Conservation (phyloP, 1,140 invertebrate species). For the Lepidotrigona ventralis region DNA sequence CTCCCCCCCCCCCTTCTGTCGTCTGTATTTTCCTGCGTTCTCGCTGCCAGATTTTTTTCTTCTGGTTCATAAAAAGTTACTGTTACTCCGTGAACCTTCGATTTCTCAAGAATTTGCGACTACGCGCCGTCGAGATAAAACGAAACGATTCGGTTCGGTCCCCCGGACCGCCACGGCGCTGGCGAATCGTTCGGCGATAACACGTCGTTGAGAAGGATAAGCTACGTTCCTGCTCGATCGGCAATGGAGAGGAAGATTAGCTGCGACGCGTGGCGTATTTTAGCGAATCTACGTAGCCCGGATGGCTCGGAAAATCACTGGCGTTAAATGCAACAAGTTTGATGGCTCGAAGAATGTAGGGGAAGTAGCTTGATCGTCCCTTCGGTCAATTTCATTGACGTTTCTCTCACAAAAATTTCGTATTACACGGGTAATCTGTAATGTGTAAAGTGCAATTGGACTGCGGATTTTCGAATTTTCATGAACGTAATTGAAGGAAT, state of each 20-base stretch:
- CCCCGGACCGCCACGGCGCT: no score
- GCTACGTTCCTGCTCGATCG: not conserved
- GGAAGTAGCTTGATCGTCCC: no score
- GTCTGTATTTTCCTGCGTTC: constrained; percentile 15
- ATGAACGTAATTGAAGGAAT: no score
- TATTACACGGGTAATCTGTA: no score
- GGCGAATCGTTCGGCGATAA: constrained; percentile 1
- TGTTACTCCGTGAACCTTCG: not conserved
- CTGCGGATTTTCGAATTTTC: no score
- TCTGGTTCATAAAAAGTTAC: constrained; percentile 21
- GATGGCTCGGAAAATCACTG: not conserved
- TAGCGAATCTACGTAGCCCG: not conserved
- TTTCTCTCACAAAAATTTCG: no score
- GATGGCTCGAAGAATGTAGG: no score
- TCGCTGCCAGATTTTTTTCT: constrained; percentile 22
- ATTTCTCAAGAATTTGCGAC: constrained; percentile 1
- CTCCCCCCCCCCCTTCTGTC: not conserved
- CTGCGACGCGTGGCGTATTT: not conserved
- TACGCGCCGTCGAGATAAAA: constrained; percentile 3
- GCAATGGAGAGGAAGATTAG: constrained; percentile 6
- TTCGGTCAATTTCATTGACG: no score
- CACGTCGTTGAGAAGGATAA: not conserved
- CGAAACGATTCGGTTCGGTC: not conserved
- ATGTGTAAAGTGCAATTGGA: no score
- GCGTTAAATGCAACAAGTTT: no score